A percentile compares a stretch with the other conserved stretches of the same genome.
These are phyloP conservation scores for Lamproptera curius DNA, from an alignment of 2,888 invertebrate genomes.

Conservation along the genomic window DNA sequence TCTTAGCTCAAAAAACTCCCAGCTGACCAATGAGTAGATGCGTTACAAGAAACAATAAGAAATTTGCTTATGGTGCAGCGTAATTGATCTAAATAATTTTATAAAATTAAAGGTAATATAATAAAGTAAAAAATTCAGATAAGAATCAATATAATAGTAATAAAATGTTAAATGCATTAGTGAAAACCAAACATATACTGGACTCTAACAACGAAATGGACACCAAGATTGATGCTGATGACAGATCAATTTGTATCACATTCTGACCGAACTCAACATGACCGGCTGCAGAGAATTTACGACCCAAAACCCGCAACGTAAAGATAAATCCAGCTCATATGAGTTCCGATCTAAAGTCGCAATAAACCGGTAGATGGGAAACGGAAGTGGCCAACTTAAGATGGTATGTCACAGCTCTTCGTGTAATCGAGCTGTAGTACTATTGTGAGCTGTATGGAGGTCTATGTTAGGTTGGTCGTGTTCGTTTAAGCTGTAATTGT, in stretches of 20 bases:
- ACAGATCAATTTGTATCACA: constrained; percentile 64
- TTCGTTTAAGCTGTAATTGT: constrained; percentile 47
- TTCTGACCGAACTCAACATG: constrained; percentile 39
- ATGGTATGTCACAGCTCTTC: constrained; percentile 34
- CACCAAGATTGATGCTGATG: constrained; percentile 31
- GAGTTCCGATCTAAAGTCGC: constrained; percentile 41
- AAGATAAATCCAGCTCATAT: constrained; percentile 41
- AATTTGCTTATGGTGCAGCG: no score
- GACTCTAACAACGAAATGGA: no score
- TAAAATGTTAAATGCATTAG: no score
- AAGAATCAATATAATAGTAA: no score
- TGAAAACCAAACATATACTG: no score
- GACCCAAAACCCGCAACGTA: constrained; percentile 43
- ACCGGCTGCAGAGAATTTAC: constrained; percentile 37
- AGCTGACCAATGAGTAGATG: no score
- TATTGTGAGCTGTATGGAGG: constrained; percentile 24
- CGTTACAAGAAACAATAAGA: no score
- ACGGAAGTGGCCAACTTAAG: constrained; percentile 41
- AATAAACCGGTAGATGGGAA: constrained; percentile 53
- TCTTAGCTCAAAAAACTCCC: no score
- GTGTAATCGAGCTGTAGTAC: constrained; percentile 24
- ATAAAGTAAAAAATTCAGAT: no score
- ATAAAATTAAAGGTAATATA: no score
- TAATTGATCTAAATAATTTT: no score
- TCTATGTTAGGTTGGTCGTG: constrained; percentile 31